A percentile compares a stretch with the other conserved stretches of the same genome.
phyloP scores from a whole-genome alignment of 1,140 invertebrate genomes.

The Cyclina sinensis region DNA sequence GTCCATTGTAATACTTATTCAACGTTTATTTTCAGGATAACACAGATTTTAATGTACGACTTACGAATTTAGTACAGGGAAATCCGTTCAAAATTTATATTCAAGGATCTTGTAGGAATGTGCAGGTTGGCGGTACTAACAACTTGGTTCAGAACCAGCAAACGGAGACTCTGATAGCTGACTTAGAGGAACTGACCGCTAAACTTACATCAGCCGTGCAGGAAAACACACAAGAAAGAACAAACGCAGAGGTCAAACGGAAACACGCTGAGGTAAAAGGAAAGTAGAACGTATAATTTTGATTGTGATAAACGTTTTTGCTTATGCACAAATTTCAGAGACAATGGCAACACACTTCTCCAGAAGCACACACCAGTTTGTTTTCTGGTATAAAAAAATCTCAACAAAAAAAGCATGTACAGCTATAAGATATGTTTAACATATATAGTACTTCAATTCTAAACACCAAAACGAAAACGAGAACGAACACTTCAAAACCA shows the following conservation, averaged over 20 bases:
- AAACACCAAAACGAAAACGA: too few species aligned
- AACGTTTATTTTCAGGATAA: conserved; percentile 4
- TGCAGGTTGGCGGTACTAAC: not conserved
- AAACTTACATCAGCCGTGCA: conserved; percentile 25
- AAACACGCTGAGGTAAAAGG: conserved; percentile 10
- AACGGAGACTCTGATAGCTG: not conserved
- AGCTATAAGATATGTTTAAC: too few species aligned
- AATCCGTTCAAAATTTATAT: conserved; percentile 28
- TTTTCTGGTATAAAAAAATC: too few species aligned
- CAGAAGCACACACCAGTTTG: too few species aligned
- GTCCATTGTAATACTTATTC: too few species aligned
- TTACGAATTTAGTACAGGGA: not conserved
- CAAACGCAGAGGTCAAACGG: not conserved
- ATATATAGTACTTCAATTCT: not conserved
- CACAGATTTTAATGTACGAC: not conserved
- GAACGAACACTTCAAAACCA: too few species aligned
- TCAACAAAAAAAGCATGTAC: too few species aligned
- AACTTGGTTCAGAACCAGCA: not conserved
- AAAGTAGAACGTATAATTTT: too few species aligned
- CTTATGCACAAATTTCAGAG: too few species aligned
- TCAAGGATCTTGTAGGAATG: not conserved
- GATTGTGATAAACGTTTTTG: too few species aligned
- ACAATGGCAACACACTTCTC: too few species aligned
- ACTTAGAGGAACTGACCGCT: conserved; percentile 9
- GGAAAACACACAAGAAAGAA: conserved; percentile 35